A percentile compares a stretch with the other conserved stretches of the same genome.
phyloP scores from a whole-genome alignment of 2,113 vertebrate species.

The Sceloporus tristichus region DNA sequence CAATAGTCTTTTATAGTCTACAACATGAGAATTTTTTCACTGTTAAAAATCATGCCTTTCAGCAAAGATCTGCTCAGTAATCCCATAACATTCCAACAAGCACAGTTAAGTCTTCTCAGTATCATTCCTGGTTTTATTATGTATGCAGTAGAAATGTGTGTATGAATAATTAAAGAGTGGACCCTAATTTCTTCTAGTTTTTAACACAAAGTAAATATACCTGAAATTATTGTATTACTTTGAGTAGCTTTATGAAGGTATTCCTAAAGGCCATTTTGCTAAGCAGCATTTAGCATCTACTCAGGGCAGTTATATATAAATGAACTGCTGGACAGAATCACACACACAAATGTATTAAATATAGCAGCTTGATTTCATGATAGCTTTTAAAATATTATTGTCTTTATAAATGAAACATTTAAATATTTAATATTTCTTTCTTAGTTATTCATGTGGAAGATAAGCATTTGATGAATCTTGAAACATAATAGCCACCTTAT shows the following conservation, averaged over 20 bases:
- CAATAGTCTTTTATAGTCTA: constrained; percentile 62
- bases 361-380: constrained; percentile 83
- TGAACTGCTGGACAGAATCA: constrained; percentile 85
- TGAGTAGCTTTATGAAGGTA: constrained; percentile 81
- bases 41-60: constrained; percentile 68
- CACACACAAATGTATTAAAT: constrained; percentile 70
- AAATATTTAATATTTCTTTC: constrained; percentile 79
- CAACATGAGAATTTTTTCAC: constrained; percentile 59
- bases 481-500: constrained; percentile 48
- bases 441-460: constrained; percentile 72
- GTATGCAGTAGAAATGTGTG: constrained; percentile 56
- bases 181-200: constrained; percentile 59
- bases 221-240: constrained; percentile 77
- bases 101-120: constrained; percentile 71
- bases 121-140: constrained; percentile 67
- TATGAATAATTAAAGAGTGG: constrained; percentile 64
- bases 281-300: constrained; percentile 82
- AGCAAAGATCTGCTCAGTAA: constrained; percentile 49
- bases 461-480: constrained; percentile 61
- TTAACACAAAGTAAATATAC: constrained; percentile 69
- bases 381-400: constrained; percentile 79
- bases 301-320: constrained; percentile 86
- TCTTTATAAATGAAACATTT: constrained; percentile 77
- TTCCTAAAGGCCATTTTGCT: constrained; percentile 77
- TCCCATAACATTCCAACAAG: constrained; percentile 69